Base-by-base conservation (phyloP, 2,888 invertebrate genomes). In the Lordiphosa andalusiaca region DNA sequence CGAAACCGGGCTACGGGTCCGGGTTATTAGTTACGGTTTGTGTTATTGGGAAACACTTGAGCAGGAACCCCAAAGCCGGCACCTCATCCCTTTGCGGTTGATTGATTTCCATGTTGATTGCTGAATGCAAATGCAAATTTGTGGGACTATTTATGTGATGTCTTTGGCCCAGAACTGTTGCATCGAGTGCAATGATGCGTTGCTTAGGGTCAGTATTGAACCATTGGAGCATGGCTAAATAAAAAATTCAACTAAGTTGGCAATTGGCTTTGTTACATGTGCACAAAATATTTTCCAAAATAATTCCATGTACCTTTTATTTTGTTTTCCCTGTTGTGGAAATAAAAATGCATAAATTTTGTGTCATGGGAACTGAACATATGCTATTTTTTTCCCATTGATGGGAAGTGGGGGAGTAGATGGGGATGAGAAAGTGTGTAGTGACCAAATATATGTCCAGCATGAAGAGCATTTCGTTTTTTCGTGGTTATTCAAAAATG, bases 21-120 rank as follows among this genome's bases (percentile, higher is more conserved):
- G 71, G 69, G 73, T 77, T 76, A 77, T 76, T 76, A 76, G 76
- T 75, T 74, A 76, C 72, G 74, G 75, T 59, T 66, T 60, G 76
- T 44, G 59, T 63, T 74, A 74, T 77, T 74, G 69, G 73, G 62
- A 61, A 77, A 74, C 71, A 74, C 76, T 72, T 66, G 68, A 74
- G 65, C 53, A 42, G 41, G 6, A 35, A 46, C 39, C 46, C 12
- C 35, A 52, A 57, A 38, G 51, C 59, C 44, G 12, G 13, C 16
- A n/a, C 35, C 47, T 35, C 57, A 19, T 56, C 50, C 39, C 53
- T 59, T 73, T 80, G 73, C 70, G 77, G 73, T 80, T 78, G 78
- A 78, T 80, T 80, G 77, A 78, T 77, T 78, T 78, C 62, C 53
- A 71, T 78, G 80, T 70, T 74, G 78, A 77, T 78, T 77, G 73